These are phyloP conservation scores for Drosophila nikananu DNA, from an alignment of 1,140 invertebrate species.

Conservation along the genomic window DNA sequence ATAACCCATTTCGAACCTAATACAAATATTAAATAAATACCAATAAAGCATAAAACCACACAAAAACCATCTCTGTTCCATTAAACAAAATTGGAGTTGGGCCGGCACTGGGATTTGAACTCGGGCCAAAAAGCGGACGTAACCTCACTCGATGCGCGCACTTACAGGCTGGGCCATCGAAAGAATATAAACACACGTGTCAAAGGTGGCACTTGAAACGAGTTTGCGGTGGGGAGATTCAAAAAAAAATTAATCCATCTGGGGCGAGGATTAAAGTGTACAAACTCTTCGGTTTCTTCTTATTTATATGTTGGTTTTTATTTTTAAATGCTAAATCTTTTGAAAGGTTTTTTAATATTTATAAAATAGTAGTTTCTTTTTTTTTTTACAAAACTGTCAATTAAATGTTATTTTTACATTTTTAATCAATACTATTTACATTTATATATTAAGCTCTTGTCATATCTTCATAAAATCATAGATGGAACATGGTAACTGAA, in stretches of 20 bases:
- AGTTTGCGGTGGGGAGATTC: constrained; percentile 1
- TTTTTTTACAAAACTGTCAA: background rate
- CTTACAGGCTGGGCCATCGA: constrained; percentile 58
- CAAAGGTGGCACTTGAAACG: constrained; percentile 41
- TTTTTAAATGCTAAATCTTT: background rate
- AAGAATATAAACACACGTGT: background rate
- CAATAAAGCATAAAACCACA: background rate
- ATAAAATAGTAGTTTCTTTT: background rate
- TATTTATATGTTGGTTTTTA: background rate
- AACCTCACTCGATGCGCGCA: constrained; percentile 30
- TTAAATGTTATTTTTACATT: background rate
- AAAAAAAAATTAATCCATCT: constrained; percentile 55
- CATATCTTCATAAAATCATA: background rate
- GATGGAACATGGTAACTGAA: background rate
- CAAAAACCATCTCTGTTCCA: background rate
- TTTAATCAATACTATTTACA: background rate
- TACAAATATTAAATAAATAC: constrained; percentile 3
- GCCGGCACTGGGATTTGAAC: constrained; percentile 60
- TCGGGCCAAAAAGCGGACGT: constrained; percentile 34
- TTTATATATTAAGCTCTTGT: no score
- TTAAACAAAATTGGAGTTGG: constrained; percentile 4
- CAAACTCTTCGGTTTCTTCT: background rate
- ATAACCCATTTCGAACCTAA: background rate
- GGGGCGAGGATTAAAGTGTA: background rate
- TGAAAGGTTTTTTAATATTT: background rate